Conservation (phyloP, 1,140 invertebrate species). For the Campoletis sonorensis region DNA sequence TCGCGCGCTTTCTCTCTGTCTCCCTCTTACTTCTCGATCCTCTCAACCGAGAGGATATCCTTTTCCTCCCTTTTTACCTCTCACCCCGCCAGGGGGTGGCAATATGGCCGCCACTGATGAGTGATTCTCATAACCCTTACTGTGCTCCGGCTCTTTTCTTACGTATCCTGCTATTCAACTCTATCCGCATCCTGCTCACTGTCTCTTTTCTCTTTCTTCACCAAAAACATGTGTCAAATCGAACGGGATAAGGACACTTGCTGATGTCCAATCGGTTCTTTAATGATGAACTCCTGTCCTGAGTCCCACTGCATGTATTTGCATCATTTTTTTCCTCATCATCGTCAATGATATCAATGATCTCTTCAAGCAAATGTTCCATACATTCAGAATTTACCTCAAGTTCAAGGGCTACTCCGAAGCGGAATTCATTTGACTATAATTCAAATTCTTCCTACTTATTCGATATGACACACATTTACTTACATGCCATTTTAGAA, state of each 20-base stretch:
- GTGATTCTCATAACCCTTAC: slow-evolving; percentile 75
- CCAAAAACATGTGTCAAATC: not conserved
- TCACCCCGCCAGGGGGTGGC: slow-evolving; percentile 60
- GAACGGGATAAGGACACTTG: not conserved
- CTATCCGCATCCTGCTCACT: not conserved
- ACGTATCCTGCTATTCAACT: not conserved
- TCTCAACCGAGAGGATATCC: slow-evolving; percentile 26
- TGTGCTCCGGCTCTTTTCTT: slow-evolving; percentile 59
- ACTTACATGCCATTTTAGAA: no score
- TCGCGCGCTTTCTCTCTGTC: not conserved
- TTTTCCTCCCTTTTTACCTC: slow-evolving; percentile 27
- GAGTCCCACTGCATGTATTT: no score
- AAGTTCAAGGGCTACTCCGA: no score
- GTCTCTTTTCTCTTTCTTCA: not conserved
- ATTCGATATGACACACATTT: no score
- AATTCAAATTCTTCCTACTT: no score
- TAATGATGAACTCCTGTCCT: no score
- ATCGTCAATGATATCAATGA: no score
- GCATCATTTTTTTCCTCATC: no score
- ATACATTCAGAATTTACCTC: no score
- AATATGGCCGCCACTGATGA: slow-evolving; percentile 76
- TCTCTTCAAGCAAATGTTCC: no score
- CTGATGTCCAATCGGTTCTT: no score
- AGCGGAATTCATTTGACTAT: no score
- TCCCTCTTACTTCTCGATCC: slow-evolving; percentile 13